Base-by-base conservation (phyloP, 2,113 vertebrate genomes). In the Pitta sordida region DNA sequence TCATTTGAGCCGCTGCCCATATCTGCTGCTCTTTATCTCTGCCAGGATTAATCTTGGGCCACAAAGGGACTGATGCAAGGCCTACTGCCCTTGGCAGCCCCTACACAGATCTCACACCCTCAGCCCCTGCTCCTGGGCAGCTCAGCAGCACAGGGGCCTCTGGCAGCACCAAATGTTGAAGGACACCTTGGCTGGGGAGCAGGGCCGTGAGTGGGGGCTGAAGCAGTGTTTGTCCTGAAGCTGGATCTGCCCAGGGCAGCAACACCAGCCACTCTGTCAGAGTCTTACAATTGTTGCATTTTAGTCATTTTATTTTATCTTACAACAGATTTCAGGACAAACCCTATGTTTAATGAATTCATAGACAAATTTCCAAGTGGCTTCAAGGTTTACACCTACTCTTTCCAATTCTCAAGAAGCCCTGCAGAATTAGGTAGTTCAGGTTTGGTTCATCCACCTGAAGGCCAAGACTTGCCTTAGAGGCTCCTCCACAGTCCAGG, bases 321-420 rank as follows among this genome's bases (percentile, higher is more conserved):
- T 70, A 51, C 11, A 67, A 58, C 8, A 34, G 64, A 49, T 73
- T 84, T 64, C 39, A 52, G 53, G 34, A 91, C 30, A 63, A 93
- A 81, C 8, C 15, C 18, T 68, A 15, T 23, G 13, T 32, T 67
- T 83, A 84, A 52, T 58, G 60, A 71, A 63, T 81, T 76, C n/a
- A 67, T 7, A 64, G 68, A 60, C 5, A 63, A 68, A 41, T 77
- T 59, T 74, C 37, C 67, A 44, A 17, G 21, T 69, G 48, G 11
- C 36, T 86, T 77, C 36, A n/a, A 90, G 11, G 51, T 86, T 86
- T 81, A 67, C 56, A 86, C 32, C 73, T 86, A n/a, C 53, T 53
- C 48, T 12, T 74, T 36, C 46, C 26, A 62, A 11, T 44, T 52
- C 39, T 76, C 0, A 1, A 56, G 59, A 15, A 78, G 24, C 24